A percentile compares a stretch with the other conserved stretches of the same genome.
Conservation (phyloP, 1,140 invertebrate genomes). For the Carposina sasakii region DNA sequence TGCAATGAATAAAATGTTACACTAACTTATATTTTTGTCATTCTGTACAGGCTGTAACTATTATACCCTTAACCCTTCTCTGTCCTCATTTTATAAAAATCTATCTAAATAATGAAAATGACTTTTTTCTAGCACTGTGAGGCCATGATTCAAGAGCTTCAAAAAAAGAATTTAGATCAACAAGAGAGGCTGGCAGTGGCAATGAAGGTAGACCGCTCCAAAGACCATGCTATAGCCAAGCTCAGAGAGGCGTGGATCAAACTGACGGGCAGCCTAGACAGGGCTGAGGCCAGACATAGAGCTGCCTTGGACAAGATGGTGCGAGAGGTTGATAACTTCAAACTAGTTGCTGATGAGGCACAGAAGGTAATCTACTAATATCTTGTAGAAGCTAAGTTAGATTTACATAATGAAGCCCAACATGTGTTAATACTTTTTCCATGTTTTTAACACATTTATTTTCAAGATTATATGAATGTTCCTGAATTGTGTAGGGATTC, state of each 20-base stretch:
- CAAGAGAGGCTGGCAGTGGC: slow-evolving; percentile 86
- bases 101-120: too few relatives aligned
- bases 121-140: slow-evolving; percentile 81
- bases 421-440: too few relatives aligned
- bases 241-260: slow-evolving; percentile 72
- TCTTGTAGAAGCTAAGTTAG: too few relatives aligned
- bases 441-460: too few relatives aligned
- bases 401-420: too few relatives aligned
- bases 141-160: slow-evolving; percentile 81
- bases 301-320: slow-evolving; percentile 53
- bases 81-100: too few relatives aligned
- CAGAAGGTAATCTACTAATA: slow-evolving; percentile 47
- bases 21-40: too few relatives aligned
- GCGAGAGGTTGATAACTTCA: slow-evolving; percentile 57
- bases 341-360: slow-evolving; percentile 49
- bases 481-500: too few relatives aligned
- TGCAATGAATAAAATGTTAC: too few relatives aligned
- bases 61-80: too few relatives aligned
- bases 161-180: slow-evolving; percentile 81
- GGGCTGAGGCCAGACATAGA: slow-evolving; percentile 50
- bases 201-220: slow-evolving; percentile 81
- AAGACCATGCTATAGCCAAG: slow-evolving; percentile 79
- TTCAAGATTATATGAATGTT: too few relatives aligned
- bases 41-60: too few relatives aligned
- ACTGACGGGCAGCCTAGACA: slow-evolving; percentile 48